Conservation (phyloP, 2,888 invertebrate genomes). For the Calliphora vomitoria region DNA sequence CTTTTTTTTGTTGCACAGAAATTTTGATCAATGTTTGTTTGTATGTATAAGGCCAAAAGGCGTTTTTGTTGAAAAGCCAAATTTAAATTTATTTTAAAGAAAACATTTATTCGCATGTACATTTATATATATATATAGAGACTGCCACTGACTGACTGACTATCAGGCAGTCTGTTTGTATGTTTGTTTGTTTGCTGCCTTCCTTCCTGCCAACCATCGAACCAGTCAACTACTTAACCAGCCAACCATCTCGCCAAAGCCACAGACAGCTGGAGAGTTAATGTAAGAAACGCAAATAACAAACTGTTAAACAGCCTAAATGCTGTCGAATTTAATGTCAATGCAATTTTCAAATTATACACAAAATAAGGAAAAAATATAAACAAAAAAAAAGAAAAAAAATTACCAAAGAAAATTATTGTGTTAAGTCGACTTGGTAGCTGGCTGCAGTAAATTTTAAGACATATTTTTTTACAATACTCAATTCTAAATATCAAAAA, state of each 20-base stretch:
- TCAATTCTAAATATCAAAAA: no score
- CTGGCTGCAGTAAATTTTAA: background rate
- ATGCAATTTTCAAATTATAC: constrained; percentile 71
- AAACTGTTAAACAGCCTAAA: constrained; percentile 71
- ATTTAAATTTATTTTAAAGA: constrained; percentile 60
- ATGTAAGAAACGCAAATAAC: constrained; percentile 45
- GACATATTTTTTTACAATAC: no score
- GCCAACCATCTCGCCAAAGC: constrained; percentile 18
- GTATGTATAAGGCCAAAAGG: constrained; percentile 62
- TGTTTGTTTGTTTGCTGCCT: constrained; percentile 3
- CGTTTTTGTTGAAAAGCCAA: constrained; percentile 66
- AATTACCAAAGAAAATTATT: background rate
- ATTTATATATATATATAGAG: background rate
- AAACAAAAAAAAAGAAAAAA: background rate
- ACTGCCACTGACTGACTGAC: background rate
- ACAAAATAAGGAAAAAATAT: background rate
- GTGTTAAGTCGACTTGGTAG: background rate
- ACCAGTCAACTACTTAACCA: constrained; percentile 37
- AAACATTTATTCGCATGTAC: background rate
- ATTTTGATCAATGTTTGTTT: constrained; percentile 53
- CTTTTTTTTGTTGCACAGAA: constrained; percentile 17
- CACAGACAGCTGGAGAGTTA: constrained; percentile 58
- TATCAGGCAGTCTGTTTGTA: constrained; percentile 12
- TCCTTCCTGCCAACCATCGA: constrained; percentile 37
- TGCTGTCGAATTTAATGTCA: constrained; percentile 73